Percentiles rank a stretch among this genome's conserved stretches.
Evolutionary conservation across 2,797 vertebrate genomes (phyloP).

Genomic region (Crenichthys baileyi): DNA sequence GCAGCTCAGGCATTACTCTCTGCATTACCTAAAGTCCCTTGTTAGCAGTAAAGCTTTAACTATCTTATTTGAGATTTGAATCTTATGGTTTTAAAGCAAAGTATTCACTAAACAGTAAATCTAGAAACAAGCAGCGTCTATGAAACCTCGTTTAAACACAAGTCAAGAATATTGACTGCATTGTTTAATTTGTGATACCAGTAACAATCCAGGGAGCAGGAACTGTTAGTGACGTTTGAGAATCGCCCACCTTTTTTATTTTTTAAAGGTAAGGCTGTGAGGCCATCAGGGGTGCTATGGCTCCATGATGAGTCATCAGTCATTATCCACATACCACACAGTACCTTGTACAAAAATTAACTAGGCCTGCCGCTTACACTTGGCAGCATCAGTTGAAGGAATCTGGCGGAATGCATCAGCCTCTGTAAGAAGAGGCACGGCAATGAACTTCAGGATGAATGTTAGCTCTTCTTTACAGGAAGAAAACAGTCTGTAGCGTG

Average conservation of each 20-base stretch:
- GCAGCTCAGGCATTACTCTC: neutral
- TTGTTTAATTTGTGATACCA: neutral
- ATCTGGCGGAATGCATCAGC: constrained; percentile 46
- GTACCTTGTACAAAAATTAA: constrained; percentile 46
- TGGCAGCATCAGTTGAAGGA: constrained; percentile 40
- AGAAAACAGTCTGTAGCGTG: constrained; percentile 11
- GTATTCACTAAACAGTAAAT: neutral
- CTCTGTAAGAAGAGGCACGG: constrained; percentile 24
- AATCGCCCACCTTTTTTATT: neutral
- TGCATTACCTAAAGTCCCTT: neutral
- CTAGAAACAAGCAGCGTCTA: neutral
- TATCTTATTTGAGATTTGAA: neutral
- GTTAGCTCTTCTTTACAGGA: neutral
- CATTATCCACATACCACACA: constrained; percentile 44
- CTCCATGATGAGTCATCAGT: constrained; percentile 54
- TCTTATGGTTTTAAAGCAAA: neutral
- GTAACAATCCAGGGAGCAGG: constrained; percentile 4
- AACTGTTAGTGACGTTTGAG: neutral
- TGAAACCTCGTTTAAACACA: neutral
- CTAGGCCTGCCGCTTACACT: constrained; percentile 33
- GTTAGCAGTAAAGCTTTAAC: neutral
- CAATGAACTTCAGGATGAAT: constrained; percentile 1
- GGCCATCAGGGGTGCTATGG: neutral
- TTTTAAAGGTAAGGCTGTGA: constrained; percentile 4
- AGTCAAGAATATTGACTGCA: constrained; percentile 5